Evolutionary conservation across 2,797 vertebrate genomes (phyloP).

Genomic region (Perodicticus potto): DNA sequence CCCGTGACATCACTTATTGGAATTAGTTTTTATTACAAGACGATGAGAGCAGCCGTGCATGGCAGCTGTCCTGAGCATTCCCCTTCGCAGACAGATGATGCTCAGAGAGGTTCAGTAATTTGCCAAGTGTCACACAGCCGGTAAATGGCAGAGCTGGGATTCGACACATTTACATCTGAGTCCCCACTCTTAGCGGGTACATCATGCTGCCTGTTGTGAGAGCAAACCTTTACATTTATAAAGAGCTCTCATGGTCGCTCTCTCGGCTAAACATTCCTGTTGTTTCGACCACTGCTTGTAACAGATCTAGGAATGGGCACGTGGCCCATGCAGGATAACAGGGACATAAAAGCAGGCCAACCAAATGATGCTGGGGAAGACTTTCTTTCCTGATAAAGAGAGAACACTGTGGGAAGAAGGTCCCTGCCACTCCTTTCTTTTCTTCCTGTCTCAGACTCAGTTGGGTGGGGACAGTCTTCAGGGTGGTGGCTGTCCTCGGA

Average conservation of each 20-base stretch:
- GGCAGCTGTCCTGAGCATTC: not conserved
- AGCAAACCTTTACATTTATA: too few species aligned
- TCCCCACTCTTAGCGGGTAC: not conserved
- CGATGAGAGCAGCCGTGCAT: rapidly evolving
- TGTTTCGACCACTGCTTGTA: not conserved
- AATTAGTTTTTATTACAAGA: not conserved
- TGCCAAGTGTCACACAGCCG: not conserved
- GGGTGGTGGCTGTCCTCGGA: not conserved
- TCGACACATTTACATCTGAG: not conserved
- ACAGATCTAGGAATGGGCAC: not conserved
- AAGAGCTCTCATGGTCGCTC: not conserved
- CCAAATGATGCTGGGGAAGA: not conserved
- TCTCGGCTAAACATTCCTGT: not conserved
- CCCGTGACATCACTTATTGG: not conserved
- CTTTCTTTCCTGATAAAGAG: not conserved
- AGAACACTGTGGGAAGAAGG: not conserved
- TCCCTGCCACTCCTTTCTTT: not conserved
- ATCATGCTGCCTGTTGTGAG: rapidly evolving
- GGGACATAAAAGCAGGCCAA: not conserved
- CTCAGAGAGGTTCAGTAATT: not conserved
- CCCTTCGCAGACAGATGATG: not conserved
- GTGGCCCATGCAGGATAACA: not conserved
- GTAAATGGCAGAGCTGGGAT: not conserved
- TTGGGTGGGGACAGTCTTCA: not conserved
- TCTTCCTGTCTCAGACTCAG: not conserved